phyloP scores from a whole-genome alignment of 2,888 invertebrate species.

The Chrysolina haemoptera region DNA sequence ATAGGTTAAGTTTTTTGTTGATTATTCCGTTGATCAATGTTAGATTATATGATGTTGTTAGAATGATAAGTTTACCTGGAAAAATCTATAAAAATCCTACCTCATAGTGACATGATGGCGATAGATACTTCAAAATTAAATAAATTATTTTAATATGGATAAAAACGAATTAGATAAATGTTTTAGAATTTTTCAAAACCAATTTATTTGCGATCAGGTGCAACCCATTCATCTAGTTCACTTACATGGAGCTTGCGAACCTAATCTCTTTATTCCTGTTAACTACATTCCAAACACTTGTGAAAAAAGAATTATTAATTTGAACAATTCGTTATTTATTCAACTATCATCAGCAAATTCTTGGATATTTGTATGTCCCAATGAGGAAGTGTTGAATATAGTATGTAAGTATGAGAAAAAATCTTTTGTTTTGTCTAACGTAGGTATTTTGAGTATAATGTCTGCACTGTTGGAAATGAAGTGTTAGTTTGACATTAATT shows the following conservation, averaged over 20 bases:
- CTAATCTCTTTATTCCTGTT: too few species aligned
- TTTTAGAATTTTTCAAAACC: background rate
- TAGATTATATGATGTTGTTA: background rate
- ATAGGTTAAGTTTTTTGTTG: conserved; percentile 1
- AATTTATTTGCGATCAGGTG: background rate
- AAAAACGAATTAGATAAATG: background rate
- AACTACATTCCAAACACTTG: background rate
- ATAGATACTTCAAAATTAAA: conserved; percentile 5
- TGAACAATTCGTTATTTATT: background rate
- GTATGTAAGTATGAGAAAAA: background rate
- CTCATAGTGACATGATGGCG: background rate
- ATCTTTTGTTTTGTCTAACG: background rate
- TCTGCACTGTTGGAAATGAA: background rate
- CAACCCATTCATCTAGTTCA: too few species aligned
- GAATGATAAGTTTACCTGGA: background rate
- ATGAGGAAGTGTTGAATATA: background rate
- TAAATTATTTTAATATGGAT: conserved; percentile 1
- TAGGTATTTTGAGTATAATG: conserved; percentile 3
- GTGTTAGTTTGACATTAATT: too few species aligned
- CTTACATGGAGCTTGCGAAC: too few species aligned
- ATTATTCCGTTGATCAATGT: background rate
- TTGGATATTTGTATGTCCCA: background rate
- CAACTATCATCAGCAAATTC: background rate
- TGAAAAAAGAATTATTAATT: background rate
- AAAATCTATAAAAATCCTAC: too few species aligned